A percentile compares a stretch with the other conserved stretches of the same genome.
These are phyloP conservation scores for Sylvia borin DNA, from an alignment of 2,797 vertebrate genomes.

Conservation along the genomic window DNA sequence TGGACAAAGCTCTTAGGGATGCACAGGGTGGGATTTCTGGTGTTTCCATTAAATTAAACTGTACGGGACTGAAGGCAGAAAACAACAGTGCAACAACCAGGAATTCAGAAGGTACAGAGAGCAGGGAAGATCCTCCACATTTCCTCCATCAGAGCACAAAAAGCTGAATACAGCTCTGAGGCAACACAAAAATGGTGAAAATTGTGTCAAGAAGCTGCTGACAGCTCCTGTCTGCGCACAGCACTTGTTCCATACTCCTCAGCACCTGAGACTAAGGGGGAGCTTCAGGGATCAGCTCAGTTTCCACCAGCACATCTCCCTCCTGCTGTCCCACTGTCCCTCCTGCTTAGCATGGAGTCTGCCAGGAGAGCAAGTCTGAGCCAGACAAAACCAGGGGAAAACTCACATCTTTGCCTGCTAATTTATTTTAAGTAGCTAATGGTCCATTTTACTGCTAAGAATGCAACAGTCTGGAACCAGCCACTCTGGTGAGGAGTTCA, in stretches of 20 bases:
- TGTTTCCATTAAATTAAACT: neutral
- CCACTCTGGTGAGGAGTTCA: neutral
- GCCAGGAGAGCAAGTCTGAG: neutral
- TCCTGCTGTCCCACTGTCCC: neutral
- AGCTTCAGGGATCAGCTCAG: neutral
- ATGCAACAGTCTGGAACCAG: neutral
- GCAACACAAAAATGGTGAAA: neutral
- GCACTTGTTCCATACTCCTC: neutral
- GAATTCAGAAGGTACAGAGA: neutral
- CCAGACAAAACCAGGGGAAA: neutral
- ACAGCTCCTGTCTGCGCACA: neutral
- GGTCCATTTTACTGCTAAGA: neutral
- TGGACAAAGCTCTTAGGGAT: neutral
- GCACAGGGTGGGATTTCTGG: neutral
- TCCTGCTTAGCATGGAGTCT: rapidly evolving
- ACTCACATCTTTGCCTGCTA: neutral
- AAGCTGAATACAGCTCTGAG: neutral
- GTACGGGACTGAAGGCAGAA: neutral
- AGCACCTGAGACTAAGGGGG: neutral
- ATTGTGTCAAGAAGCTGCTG: neutral
- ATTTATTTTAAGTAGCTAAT: neutral
- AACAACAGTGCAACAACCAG: neutral
- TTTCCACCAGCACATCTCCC: neutral
- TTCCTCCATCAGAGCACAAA: neutral
- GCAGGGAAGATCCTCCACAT: neutral